These are phyloP conservation scores for Eupristina koningsbergeri DNA, from an alignment of 1,140 invertebrate species.

Conservation along the genomic window DNA sequence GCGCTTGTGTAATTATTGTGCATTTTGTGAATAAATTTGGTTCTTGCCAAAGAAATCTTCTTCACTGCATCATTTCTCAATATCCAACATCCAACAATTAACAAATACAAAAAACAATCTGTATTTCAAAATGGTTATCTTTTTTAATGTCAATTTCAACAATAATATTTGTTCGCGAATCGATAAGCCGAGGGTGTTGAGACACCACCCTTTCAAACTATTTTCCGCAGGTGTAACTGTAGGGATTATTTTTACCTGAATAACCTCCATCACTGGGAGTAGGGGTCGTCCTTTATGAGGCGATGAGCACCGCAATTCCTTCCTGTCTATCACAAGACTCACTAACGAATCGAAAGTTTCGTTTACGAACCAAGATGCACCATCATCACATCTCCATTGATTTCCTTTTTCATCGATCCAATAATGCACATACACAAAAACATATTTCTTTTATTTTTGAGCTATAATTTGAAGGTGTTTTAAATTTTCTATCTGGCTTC, in stretches of 20 bases:
- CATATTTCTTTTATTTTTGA: constrained; percentile 8
- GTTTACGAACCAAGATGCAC: constrained; percentile 75
- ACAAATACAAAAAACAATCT: too few species aligned
- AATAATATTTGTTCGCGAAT: too few species aligned
- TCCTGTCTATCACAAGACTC: constrained; percentile 71
- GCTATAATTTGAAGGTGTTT: too few species aligned
- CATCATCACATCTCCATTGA: constrained; percentile 75
- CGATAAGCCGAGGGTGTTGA: background rate
- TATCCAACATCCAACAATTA: too few species aligned
- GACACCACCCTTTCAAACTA: background rate
- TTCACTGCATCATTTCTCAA: too few species aligned
- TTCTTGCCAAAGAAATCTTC: too few species aligned
- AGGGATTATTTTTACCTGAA: constrained; percentile 66
- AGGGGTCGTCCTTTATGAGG: constrained; percentile 73
- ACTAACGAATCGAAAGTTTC: constrained; percentile 63
- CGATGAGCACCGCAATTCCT: constrained; percentile 71
- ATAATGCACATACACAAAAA: constrained; percentile 29
- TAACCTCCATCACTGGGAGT: constrained; percentile 74
- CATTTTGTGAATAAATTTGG: too few species aligned
- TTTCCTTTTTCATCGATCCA: constrained; percentile 68
- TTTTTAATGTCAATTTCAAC: too few species aligned
- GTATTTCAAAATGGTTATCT: too few species aligned
- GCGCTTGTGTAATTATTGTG: too few species aligned
- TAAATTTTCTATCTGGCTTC: too few species aligned
- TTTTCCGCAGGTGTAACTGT: background rate